Conservation (phyloP, 2,888 invertebrate species). For the Sinopyrophorus schimmeli region DNA sequence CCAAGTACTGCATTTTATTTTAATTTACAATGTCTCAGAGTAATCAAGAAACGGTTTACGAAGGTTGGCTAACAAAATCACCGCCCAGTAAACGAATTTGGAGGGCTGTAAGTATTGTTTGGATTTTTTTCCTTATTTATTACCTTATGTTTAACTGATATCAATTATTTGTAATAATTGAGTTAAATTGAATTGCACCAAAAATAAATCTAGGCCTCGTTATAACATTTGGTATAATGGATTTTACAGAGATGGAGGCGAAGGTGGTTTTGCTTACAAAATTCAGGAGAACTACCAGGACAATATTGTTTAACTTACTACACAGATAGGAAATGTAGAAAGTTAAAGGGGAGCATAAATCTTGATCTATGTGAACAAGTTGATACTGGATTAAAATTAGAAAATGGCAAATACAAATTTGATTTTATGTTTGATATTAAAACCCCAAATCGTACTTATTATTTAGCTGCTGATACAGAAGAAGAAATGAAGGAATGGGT, state of each 20-base stretch:
- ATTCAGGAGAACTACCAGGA: constrained; percentile 89
- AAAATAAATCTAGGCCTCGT: constrained; percentile 9
- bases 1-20: constrained; percentile 11
- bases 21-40: constrained; percentile 53
- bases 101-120: constrained; percentile 89
- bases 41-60: constrained; percentile 75
- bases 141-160: constrained; percentile 27
- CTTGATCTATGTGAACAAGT: constrained; percentile 96
- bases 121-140: too few relatives aligned
- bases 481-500: constrained; percentile 96
- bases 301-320: constrained; percentile 94
- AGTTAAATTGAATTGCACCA: too few relatives aligned
- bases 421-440: constrained; percentile 88
- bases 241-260: constrained; percentile 85
- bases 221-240: neutral
- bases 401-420: constrained; percentile 78
- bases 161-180: constrained; percentile 20
- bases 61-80: constrained; percentile 95
- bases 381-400: constrained; percentile 83
- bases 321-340: constrained; percentile 82
- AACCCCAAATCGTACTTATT: constrained; percentile 87
- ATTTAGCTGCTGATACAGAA: constrained; percentile 89
- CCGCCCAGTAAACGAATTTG: constrained; percentile 90
- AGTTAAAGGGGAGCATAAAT: constrained; percentile 87
- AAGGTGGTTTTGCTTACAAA: constrained; percentile 91